Percentiles rank a stretch among this genome's conserved stretches.
Conservation (phyloP, 2,113 vertebrate genomes). For the Glaucomys volans region DNA sequence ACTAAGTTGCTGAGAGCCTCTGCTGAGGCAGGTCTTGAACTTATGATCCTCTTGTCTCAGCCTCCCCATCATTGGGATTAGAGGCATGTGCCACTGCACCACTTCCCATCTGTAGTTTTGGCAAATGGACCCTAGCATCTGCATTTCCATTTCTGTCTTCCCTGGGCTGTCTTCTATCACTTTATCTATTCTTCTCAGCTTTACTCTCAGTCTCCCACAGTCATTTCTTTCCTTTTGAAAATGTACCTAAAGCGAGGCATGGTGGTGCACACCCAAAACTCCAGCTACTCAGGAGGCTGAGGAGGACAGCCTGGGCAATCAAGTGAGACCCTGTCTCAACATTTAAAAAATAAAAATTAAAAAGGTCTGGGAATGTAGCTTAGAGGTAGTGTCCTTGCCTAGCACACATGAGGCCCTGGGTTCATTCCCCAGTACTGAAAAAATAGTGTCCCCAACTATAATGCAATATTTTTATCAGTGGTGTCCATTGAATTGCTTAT, state of each 20-base stretch:
- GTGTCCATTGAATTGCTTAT: neutral
- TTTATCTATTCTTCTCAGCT: neutral
- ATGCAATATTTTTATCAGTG: neutral
- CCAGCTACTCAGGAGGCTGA: too few species aligned
- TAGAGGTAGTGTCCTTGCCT: too few species aligned
- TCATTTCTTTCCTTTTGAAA: constrained; percentile 29
- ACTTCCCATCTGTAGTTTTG: neutral
- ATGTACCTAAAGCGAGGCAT: neutral
- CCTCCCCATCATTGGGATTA: too few species aligned
- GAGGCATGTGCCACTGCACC: too few species aligned
- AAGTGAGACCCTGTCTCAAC: too few species aligned
- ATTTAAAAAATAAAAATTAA: too few species aligned
- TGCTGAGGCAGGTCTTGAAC: too few species aligned
- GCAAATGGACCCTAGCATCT: neutral
- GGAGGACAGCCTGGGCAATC: too few species aligned
- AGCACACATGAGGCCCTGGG: too few species aligned
- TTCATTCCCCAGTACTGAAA: neutral
- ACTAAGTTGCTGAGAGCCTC: too few species aligned
- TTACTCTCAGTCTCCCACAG: neutral
- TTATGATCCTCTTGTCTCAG: too few species aligned
- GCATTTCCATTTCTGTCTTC: neutral
- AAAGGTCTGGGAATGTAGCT: neutral
- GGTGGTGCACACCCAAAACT: too few species aligned
- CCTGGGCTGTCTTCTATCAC: neutral
- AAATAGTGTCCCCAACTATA: neutral